These are phyloP conservation scores for Axis porcinus DNA, from an alignment of 2,113 vertebrate genomes.

Conservation along the genomic window DNA sequence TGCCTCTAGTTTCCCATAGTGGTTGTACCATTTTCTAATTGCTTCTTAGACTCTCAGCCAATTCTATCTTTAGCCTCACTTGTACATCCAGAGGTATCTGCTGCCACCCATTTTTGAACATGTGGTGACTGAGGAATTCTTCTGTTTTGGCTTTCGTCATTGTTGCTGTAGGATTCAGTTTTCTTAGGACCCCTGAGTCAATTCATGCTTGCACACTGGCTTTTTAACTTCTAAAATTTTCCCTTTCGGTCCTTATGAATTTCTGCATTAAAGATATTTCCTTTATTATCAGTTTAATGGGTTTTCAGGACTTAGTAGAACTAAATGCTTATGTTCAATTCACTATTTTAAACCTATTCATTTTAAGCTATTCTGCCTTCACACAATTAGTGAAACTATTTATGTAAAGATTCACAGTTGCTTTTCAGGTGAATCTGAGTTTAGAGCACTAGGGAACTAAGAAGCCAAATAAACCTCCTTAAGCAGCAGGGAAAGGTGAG, in stretches of 20 bases:
- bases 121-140: not conserved
- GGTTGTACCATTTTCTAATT: not conserved
- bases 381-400: not conserved
- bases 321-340: not conserved
- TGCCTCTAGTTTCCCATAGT: not conserved
- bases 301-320: not conserved
- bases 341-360: not conserved
- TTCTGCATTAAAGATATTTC: not conserved
- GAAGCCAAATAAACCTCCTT: not conserved
- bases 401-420: not conserved
- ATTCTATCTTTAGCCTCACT: not conserved
- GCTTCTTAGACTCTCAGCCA: not conserved
- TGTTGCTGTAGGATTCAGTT: not conserved
- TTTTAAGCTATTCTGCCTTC: not conserved
- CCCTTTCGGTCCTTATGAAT: not conserved
- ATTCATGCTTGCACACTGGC: not conserved
- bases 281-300: not conserved
- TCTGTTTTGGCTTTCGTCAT: not conserved
- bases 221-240: not conserved
- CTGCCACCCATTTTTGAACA: not conserved
- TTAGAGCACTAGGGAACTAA: not conserved
- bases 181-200: not conserved
- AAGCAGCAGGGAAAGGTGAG: constrained; percentile 30
- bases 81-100: not conserved
- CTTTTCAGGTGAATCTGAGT: not conserved